Evolutionary conservation across 2,888 invertebrate species (phyloP).

Genomic region (Cantharis flavilabris): DNA sequence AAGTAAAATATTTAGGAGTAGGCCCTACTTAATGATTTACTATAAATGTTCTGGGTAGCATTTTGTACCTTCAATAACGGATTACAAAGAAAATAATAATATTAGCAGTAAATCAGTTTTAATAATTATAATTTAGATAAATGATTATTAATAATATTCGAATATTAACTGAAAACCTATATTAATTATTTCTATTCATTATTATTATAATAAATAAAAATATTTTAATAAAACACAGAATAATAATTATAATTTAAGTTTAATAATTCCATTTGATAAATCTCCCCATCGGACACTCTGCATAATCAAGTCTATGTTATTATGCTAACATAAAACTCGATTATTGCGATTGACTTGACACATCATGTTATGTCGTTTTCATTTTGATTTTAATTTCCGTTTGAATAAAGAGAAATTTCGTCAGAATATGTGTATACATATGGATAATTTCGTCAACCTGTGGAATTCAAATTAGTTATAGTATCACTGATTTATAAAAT

Average conservation of each 20-base stretch:
- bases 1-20: no score
- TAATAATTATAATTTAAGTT: not conserved
- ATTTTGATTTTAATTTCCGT: not conserved
- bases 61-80: no score
- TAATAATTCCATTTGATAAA: not conserved
- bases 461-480: not conserved
- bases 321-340: not conserved
- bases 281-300: not conserved
- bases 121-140: no score
- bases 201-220: no score
- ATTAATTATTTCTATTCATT: no score
- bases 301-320: not conserved
- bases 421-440: not conserved
- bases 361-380: not conserved
- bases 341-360: not conserved
- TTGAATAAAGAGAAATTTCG: conserved; percentile 1
- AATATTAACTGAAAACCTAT: no score
- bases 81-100: no score
- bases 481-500: no score
- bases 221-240: not conserved
- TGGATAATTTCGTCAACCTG: not conserved
- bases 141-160: no score
- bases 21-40: no score
- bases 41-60: no score
- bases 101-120: no score